These are phyloP conservation scores for Prionailurus bengalensis DNA, from an alignment of 2,113 vertebrate genomes.

Conservation along the genomic window DNA sequence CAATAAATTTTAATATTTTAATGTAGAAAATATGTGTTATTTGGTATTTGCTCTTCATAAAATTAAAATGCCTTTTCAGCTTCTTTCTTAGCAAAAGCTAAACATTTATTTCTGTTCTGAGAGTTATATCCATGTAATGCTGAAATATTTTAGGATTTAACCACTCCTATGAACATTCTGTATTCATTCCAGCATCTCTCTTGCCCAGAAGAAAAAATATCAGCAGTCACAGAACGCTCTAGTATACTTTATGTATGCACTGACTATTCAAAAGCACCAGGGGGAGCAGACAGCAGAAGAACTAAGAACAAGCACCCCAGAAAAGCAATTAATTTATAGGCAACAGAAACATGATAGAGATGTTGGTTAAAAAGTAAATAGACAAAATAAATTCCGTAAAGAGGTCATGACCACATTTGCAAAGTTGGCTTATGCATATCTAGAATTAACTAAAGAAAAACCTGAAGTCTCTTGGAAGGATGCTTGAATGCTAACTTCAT, in stretches of 20 bases:
- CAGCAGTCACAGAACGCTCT: background rate
- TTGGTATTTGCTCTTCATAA: background rate
- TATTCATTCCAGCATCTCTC: background rate
- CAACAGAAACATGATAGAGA: background rate
- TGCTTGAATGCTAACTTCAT: background rate
- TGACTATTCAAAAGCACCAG: constrained; percentile 62
- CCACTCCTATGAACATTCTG: background rate
- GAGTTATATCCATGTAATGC: background rate
- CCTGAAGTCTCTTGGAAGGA: constrained; percentile 25
- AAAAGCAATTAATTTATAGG: constrained; percentile 24
- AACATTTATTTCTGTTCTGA: background rate
- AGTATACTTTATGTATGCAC: background rate
- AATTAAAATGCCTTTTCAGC: constrained; percentile 47
- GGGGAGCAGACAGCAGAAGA: constrained; percentile 60
- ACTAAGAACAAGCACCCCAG: background rate
- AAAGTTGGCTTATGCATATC: background rate
- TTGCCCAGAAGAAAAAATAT: background rate
- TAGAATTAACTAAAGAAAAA: background rate
- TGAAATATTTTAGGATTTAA: background rate
- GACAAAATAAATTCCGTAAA: constrained; percentile 32
- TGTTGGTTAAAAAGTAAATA: constrained; percentile 13
- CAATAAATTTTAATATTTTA: constrained; percentile 45
- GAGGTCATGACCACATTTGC: background rate
- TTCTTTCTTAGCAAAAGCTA: constrained; percentile 18
- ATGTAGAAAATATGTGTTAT: background rate